phyloP scores from a whole-genome alignment of 2,113 vertebrate genomes.

The Cyphomyrus plagiostoma region DNA sequence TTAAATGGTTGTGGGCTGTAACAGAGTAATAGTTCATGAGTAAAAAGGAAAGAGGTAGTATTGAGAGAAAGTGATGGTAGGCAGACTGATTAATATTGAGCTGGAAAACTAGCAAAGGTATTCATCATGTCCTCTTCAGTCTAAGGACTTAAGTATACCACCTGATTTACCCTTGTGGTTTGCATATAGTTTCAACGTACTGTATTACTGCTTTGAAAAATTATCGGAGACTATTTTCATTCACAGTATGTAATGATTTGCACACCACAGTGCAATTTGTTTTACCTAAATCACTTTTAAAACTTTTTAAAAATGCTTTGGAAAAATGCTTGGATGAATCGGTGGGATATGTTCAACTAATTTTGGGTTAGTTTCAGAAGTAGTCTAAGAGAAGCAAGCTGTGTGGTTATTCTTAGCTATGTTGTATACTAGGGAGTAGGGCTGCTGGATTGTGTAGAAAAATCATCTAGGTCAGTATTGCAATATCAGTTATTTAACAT shows the following conservation, averaged over 20 bases:
- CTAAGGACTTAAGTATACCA: background rate
- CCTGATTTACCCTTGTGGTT: background rate
- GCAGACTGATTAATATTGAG: background rate
- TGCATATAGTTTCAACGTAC: background rate
- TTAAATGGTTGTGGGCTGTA: background rate
- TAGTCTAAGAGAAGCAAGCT: background rate
- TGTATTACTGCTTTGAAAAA: background rate
- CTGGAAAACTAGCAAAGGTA: background rate
- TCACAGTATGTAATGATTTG: background rate
- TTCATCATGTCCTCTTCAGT: background rate
- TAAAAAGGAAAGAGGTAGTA: background rate
- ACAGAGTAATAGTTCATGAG: background rate
- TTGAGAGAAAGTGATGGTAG: background rate
- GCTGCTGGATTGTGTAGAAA: background rate
- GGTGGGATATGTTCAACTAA: background rate
- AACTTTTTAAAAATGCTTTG: background rate
- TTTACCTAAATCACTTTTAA: background rate
- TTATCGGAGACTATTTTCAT: background rate
- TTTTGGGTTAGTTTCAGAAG: background rate
- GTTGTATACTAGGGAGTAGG: background rate
- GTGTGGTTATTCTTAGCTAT: background rate
- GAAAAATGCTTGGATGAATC: background rate
- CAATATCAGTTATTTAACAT: background rate
- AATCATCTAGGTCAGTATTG: background rate
- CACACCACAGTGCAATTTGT: background rate